These are phyloP conservation scores for Panthera tigris DNA, from an alignment of 2,113 vertebrate species.

Conservation along the genomic window DNA sequence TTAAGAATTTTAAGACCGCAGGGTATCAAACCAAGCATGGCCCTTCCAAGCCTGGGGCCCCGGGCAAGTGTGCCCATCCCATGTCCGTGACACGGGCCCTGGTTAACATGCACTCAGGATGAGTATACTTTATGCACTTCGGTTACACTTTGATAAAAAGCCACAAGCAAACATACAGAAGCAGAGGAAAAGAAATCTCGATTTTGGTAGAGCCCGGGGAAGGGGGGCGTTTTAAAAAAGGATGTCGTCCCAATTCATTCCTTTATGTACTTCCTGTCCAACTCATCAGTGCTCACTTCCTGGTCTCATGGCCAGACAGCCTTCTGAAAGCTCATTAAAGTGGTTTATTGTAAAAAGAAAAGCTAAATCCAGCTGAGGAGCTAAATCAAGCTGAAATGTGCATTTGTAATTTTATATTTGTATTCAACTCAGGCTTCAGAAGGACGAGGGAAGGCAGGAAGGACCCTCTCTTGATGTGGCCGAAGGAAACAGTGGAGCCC, in stretches of 20 bases:
- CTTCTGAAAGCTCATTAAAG: not conserved
- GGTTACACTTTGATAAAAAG: not conserved
- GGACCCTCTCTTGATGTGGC: not conserved
- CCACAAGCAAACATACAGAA: not conserved
- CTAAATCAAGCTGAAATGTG: not conserved
- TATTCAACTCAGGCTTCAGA: not conserved
- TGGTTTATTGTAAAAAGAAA: not conserved
- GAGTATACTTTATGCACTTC: accelerated
- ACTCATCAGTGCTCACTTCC: not conserved
- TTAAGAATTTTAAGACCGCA: not conserved
- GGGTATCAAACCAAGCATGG: not conserved
- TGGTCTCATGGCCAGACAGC: not conserved
- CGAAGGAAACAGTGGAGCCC: not conserved
- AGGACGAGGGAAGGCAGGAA: not conserved
- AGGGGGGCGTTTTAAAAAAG: not conserved
- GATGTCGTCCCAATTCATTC: not conserved
- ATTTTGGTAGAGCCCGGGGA: not conserved
- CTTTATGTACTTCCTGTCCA: not conserved
- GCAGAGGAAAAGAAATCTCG: not conserved
- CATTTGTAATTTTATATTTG: not conserved
- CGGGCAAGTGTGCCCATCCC: accelerated
- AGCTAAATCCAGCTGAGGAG: not conserved
- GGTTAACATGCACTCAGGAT: not conserved
- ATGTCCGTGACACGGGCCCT: accelerated
- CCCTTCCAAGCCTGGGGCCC: not conserved